These are phyloP conservation scores for Diabrotica virgifera DNA, from an alignment of 1,140 invertebrate genomes.

Conservation along the genomic window DNA sequence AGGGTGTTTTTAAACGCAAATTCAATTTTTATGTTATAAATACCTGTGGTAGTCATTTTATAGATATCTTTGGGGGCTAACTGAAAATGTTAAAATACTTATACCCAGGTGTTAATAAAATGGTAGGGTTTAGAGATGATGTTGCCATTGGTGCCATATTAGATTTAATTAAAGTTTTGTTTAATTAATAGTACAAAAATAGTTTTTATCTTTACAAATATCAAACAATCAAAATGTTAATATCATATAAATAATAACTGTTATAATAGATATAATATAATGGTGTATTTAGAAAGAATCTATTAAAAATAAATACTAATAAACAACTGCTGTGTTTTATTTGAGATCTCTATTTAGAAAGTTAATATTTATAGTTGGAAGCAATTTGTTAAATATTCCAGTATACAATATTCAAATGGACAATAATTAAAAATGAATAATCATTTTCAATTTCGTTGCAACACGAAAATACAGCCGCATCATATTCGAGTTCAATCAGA, in stretches of 20 bases:
- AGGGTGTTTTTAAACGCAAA: not conserved
- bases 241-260: conserved; percentile 8
- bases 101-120: conserved; percentile 1
- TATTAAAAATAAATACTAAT: no score
- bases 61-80: not conserved
- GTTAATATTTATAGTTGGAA: no score
- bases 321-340: no score
- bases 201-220: conserved; percentile 11
- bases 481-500: no score
- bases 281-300: conserved; percentile 18
- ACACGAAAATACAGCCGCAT: no score
- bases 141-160: not conserved
- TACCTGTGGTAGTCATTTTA: not conserved
- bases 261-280: conserved; percentile 18
- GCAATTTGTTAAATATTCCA: no score
- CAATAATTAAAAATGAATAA: no score
- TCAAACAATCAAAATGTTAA: conserved; percentile 17
- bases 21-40: conserved; percentile 4
- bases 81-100: not conserved
- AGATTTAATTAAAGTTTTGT: conserved; percentile 7
- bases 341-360: no score
- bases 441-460: no score
- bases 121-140: not conserved
- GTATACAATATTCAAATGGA: no score
- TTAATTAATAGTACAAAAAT: conserved; percentile 23